Percentiles rank a stretch among this genome's conserved stretches.
phyloP scores from a whole-genome alignment of 2,888 invertebrate species.

The Drosophila macrothrix region DNA sequence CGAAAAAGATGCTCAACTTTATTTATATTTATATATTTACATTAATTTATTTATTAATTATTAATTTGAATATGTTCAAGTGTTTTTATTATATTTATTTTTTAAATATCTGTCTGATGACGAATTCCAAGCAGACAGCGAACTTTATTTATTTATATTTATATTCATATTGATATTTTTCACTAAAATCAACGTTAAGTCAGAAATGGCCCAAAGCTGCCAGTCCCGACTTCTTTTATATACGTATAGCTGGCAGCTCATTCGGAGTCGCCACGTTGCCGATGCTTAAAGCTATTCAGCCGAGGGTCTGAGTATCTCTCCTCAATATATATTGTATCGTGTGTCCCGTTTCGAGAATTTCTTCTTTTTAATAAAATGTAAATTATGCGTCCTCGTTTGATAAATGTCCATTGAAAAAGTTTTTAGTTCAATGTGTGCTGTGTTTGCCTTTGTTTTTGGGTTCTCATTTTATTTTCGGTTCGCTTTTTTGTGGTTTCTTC shows the following conservation, averaged over 20 bases:
- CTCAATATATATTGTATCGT: constrained; percentile 2
- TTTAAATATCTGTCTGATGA: no score
- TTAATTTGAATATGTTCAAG: no score
- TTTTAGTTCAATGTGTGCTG: constrained; percentile 57
- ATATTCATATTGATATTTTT: neutral
- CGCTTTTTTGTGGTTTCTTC: constrained; percentile 57
- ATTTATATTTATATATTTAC: no score
- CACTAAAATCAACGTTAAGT: neutral
- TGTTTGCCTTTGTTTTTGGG: constrained; percentile 43
- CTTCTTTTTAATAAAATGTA: constrained; percentile 73
- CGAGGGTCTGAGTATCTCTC: neutral
- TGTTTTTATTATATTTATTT: no score
- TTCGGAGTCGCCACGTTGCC: constrained; percentile 5
- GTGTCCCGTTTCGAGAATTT: constrained; percentile 35
- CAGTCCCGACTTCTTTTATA: no score
- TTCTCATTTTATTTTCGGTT: neutral
- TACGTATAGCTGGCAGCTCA: constrained; percentile 18
- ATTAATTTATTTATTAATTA: no score
- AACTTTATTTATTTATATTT: neutral
- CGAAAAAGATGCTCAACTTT: neutral
- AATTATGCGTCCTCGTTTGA: constrained; percentile 74
- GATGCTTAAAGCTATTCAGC: neutral
- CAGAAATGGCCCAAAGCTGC: neutral
- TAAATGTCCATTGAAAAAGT: constrained; percentile 77
- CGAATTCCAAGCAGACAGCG: no score